Evolutionary conservation across 2,797 vertebrate genomes (phyloP).

Genomic region (Urophycis tenuis): DNA sequence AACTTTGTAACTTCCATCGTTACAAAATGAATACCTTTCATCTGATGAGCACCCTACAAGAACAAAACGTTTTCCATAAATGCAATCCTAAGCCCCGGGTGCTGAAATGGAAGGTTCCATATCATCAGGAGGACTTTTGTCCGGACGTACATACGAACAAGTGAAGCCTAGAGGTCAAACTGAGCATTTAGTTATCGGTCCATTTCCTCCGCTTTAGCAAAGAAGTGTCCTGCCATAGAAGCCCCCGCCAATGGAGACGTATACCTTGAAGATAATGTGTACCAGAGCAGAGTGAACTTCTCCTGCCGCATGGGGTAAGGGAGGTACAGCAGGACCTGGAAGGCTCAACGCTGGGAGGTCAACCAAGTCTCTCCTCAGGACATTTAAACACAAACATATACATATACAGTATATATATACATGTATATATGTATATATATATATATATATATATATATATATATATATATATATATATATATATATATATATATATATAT

Average conservation of each 20-base stretch:
- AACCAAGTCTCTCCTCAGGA: background rate
- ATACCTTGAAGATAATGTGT: slow-evolving; percentile 58
- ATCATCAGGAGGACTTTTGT: background rate
- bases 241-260: slow-evolving; percentile 63
- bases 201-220: slow-evolving; percentile 61
- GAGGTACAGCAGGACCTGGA: background rate
- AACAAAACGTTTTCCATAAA: background rate
- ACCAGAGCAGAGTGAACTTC: slow-evolving; percentile 69
- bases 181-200: background rate
- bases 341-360: background rate
- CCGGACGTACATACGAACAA: background rate
- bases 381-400: background rate
- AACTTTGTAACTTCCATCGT: too few relatives aligned
- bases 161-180: background rate
- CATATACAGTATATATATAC: background rate
- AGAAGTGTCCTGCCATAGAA: slow-evolving; percentile 67
- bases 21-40: background rate
- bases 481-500: too few relatives aligned
- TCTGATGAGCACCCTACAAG: background rate
- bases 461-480: background rate
- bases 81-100: too few relatives aligned
- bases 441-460: too few relatives aligned
- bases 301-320: slow-evolving; percentile 79
- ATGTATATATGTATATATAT: too few relatives aligned
- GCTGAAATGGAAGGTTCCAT: too few relatives aligned